Base-by-base conservation (phyloP, 37 sponge, comb jelly and placozoan species). In the Chondrilla cf. caribensis region DNA sequence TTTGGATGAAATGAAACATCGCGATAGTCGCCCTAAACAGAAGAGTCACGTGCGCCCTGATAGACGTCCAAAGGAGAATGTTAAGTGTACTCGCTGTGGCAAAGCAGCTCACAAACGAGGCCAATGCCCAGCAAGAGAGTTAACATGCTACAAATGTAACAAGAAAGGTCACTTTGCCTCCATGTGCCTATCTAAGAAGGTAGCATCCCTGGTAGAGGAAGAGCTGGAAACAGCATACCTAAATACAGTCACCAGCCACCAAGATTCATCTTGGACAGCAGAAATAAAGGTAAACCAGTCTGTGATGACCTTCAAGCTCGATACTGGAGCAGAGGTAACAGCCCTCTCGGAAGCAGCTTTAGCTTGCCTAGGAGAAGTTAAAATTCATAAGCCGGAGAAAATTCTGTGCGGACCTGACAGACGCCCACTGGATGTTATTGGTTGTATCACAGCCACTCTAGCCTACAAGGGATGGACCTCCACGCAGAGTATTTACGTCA, bases 71-170 rank as follows among this genome's bases (percentile, higher is more conserved):
- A n/a, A n/a, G n/a, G n/a, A n/a, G n/a, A n/a, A n/a, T n/a, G 32
- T 4, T 15, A 28, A 66, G 36, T 37, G 44, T 70, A 21, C 18
- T 54, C 32, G 37, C 32, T 85, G 68, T 62, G 79, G 65, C n/a
- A 47, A 7, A 47, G 54, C 29, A 11, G 54, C 60, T 18, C 66
- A 60, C 22, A 4, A 57, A 0, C 19, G 42, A 26, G 21, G 70
- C 33, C 18, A 18, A 14, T 82, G 83, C 31, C 83, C 83, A 24
- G 83, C 83, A 29, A 67, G 51, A 68, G 83, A 82, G n/a, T 44
- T 71, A 19, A 32, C 44, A 15, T 84, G 84, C 62, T 62, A 59
- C 64, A 77, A 59, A 22, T 84, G 78, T 64, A 75, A 84, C 28
- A 75, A 58, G 58, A 57, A 38, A 58, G 84, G 84, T 22, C 78